phyloP scores from a whole-genome alignment of 2,113 vertebrate genomes.

The Oncorhynchus nerka region DNA sequence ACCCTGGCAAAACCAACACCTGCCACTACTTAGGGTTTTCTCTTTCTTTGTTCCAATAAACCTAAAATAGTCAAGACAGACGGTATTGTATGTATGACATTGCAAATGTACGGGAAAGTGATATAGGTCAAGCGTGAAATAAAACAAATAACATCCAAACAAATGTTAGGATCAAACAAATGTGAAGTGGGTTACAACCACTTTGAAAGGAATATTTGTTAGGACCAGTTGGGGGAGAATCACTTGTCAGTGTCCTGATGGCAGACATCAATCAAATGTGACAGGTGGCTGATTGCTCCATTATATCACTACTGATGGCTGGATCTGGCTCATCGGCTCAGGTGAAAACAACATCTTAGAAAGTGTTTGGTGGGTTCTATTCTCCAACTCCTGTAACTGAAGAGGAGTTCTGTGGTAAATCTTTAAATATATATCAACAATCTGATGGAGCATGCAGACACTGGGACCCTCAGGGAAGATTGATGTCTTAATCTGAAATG shows the following conservation, averaged over 20 bases:
- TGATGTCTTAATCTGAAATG: constrained; percentile 2
- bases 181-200: constrained; percentile 38
- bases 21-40: too few relatives aligned
- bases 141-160: constrained; percentile 45
- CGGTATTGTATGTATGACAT: constrained; percentile 54
- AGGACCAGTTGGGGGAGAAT: constrained; percentile 66
- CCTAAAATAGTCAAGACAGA: constrained; percentile 15
- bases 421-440: constrained; percentile 48
- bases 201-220: constrained; percentile 62
- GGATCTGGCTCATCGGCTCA: constrained; percentile 71
- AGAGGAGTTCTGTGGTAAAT: constrained; percentile 59
- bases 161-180: constrained; percentile 26
- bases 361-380: constrained; percentile 49
- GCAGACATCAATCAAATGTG: constrained; percentile 72
- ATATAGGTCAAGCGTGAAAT: constrained; percentile 61
- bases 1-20: too few relatives aligned
- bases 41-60: too few relatives aligned
- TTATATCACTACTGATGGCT: constrained; percentile 72
- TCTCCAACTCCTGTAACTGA: constrained; percentile 58
- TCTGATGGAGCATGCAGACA: constrained; percentile 47
- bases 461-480: constrained; percentile 8
- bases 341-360: constrained; percentile 42
- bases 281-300: constrained; percentile 71
- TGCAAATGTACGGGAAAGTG: constrained; percentile 32
- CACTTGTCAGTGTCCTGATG: constrained; percentile 39